Conservation (phyloP, 2,888 invertebrate genomes). For the Agriopis marginaria region DNA sequence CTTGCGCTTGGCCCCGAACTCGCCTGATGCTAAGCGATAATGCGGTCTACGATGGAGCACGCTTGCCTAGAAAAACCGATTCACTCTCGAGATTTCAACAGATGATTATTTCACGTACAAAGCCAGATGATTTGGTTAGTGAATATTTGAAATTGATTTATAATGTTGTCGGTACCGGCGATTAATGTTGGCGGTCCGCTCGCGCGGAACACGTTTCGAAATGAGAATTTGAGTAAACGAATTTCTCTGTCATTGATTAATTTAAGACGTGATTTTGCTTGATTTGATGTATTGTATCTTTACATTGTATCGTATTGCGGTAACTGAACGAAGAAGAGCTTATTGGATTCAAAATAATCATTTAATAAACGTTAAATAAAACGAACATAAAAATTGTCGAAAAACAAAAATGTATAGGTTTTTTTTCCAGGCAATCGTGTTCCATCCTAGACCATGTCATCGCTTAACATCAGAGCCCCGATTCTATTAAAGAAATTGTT, state of each 20-base stretch:
- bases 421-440: too few species aligned
- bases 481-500: too few species aligned
- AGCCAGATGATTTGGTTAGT: neutral
- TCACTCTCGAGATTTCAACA: neutral
- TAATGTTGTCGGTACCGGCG: constrained; percentile 23
- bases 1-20: too few species aligned
- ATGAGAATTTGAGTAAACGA: constrained; percentile 37
- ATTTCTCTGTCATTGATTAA: constrained; percentile 40
- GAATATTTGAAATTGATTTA: constrained; percentile 38
- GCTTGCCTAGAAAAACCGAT: too few species aligned
- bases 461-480: too few species aligned
- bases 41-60: too few species aligned
- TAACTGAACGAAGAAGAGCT: neutral
- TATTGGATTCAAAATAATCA: neutral
- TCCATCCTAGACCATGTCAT: too few species aligned
- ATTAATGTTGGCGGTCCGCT: constrained; percentile 30
- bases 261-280: constrained; percentile 30
- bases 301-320: constrained; percentile 2
- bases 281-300: constrained; percentile 34
- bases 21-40: too few species aligned
- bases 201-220: constrained; percentile 33
- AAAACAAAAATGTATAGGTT: too few species aligned
- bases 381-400: too few species aligned
- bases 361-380: too few species aligned
- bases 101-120: neutral